A percentile compares a stretch with the other conserved stretches of the same genome.
Conservation (phyloP, 2,113 vertebrate genomes). For the Lagopus muta region DNA sequence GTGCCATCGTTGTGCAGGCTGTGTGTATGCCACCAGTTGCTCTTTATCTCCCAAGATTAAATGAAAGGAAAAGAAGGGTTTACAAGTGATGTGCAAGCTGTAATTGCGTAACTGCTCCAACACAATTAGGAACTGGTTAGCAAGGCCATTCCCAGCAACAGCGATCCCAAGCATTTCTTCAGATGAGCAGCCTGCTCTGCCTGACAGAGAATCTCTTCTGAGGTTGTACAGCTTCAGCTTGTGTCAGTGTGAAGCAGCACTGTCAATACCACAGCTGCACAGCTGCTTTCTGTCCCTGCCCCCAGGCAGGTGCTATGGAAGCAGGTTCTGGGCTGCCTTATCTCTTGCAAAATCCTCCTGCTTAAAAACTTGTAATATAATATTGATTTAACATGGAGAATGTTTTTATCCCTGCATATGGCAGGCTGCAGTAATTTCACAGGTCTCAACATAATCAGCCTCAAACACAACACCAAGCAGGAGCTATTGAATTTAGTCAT, state of each 20-base stretch:
- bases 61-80: not conserved
- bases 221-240: not conserved
- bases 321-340: not conserved
- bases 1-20: accelerated
- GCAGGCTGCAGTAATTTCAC: not conserved
- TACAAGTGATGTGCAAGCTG: not conserved
- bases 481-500: not conserved
- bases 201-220: not conserved
- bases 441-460: not conserved
- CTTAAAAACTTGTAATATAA: not conserved
- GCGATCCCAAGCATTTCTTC: not conserved
- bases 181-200: not conserved
- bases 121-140: not conserved
- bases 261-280: not conserved
- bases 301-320: not conserved
- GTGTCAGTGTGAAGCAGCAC: not conserved
- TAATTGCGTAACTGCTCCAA: too few species aligned
- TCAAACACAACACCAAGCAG: not conserved
- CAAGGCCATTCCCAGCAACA: not conserved
- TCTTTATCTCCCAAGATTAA: not conserved
- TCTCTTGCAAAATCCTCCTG: not conserved
- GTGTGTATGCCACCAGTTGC: not conserved
- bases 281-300: not conserved
- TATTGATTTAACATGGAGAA: not conserved
- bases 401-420: not conserved